These are phyloP conservation scores for Tyto alba DNA, from an alignment of 2,113 vertebrate species.

Conservation along the genomic window DNA sequence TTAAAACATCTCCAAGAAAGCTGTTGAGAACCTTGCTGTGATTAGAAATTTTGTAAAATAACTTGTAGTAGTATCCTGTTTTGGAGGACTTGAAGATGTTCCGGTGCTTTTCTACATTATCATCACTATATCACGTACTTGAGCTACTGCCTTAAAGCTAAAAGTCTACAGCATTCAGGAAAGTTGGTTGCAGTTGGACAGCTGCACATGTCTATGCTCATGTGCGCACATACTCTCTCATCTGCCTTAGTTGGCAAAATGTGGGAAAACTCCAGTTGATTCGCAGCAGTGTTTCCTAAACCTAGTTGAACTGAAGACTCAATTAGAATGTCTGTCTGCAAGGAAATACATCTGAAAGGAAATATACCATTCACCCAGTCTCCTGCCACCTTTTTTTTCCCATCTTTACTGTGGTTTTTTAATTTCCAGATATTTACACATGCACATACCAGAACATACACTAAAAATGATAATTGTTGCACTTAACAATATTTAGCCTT, in stretches of 20 bases:
- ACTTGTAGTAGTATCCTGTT: background rate
- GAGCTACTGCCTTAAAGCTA: background rate
- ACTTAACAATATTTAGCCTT: background rate
- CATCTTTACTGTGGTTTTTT: background rate
- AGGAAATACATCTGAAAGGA: background rate
- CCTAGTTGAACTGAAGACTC: background rate
- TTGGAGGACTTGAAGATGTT: background rate
- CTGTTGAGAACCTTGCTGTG: background rate
- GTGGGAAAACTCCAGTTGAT: background rate
- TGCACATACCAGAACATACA: background rate
- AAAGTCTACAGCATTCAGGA: background rate
- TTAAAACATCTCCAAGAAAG: background rate
- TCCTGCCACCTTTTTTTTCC: background rate
- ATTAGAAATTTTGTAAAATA: background rate
- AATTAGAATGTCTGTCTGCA: background rate
- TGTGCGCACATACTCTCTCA: rapidly evolving
- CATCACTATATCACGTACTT: background rate
- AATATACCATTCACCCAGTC: background rate
- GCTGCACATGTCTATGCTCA: rapidly evolving
- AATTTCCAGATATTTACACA: background rate
- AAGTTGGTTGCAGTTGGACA: background rate
- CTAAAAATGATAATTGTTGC: background rate
- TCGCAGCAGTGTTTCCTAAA: background rate
- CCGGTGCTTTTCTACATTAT: background rate
- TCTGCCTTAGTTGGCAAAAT: background rate